A percentile compares a stretch with the other conserved stretches of the same genome.
These are phyloP conservation scores for Dicyrtoma fusca DNA, from an alignment of 2,888 invertebrate genomes.

Conservation along the genomic window DNA sequence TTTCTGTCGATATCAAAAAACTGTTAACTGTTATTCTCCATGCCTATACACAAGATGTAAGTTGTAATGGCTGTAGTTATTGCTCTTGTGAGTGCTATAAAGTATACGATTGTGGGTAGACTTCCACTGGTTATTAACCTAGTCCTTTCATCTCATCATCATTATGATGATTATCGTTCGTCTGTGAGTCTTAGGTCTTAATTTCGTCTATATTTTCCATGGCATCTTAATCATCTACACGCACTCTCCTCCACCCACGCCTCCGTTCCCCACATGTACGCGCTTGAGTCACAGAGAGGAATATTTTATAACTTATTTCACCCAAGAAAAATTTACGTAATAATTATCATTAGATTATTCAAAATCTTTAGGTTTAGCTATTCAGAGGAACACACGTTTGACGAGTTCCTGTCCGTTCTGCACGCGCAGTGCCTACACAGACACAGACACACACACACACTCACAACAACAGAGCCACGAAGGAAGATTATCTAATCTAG, in stretches of 20 bases:
- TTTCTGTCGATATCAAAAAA: too few relatives aligned
- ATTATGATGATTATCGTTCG: not conserved
- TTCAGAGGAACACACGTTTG: not conserved
- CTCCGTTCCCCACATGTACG: not conserved
- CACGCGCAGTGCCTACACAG: too few relatives aligned
- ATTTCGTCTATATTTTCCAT: not conserved
- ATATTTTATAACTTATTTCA: constrained; percentile 21
- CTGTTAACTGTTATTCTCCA: too few relatives aligned
- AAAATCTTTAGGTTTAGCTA: not conserved
- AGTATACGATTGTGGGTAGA: too few relatives aligned
- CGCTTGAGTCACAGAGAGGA: too few relatives aligned
- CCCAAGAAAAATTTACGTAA: constrained; percentile 1
- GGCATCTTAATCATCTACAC: constrained; percentile 6
- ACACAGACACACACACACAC: constrained; percentile 1
- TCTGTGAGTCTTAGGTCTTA: not conserved
- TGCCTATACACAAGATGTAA: too few relatives aligned
- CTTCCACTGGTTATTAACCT: constrained; percentile 22
- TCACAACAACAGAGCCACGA: not conserved
- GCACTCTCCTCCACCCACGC: constrained; percentile 1
- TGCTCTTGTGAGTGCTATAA: too few relatives aligned
- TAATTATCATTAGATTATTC: constrained; percentile 28
- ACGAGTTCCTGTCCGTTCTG: not conserved
- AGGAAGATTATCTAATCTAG: not conserved
- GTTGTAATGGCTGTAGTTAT: too few relatives aligned
- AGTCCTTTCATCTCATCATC: constrained; percentile 5